Conservation (phyloP, 2,797 vertebrate genomes). For the Syndactyla subalaris region DNA sequence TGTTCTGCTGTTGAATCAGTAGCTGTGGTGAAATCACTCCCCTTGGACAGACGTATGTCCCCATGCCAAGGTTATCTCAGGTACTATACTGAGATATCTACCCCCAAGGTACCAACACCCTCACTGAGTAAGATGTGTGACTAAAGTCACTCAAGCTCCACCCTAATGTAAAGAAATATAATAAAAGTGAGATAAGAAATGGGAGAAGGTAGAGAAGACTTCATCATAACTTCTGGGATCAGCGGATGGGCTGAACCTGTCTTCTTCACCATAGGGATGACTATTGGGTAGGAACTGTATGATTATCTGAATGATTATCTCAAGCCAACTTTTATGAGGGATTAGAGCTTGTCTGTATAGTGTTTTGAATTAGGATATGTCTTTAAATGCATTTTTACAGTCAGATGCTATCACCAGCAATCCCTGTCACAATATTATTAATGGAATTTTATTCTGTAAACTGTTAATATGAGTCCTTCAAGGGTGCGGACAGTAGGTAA, state of each 20-base stretch:
- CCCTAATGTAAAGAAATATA: background rate
- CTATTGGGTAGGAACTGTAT: no score
- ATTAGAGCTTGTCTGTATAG: background rate
- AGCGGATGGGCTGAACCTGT: rapidly evolving
- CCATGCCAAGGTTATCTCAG: background rate
- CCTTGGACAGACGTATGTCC: no score
- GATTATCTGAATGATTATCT: background rate
- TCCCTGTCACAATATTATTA: background rate
- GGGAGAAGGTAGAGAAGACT: background rate
- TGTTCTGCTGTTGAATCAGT: background rate
- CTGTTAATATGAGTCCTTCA: background rate
- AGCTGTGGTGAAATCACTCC: background rate
- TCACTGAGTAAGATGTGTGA: background rate
- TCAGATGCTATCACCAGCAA: background rate
- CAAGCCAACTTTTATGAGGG: background rate
- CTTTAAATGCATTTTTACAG: background rate
- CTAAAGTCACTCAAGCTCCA: background rate
- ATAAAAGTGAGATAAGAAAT: background rate
- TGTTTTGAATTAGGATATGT: background rate
- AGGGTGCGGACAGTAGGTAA: rapidly evolving
- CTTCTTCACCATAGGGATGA: rapidly evolving
- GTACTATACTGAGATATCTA: no score
- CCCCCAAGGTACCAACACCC: rapidly evolving
- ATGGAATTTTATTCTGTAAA: background rate
- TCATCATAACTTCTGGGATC: background rate